Percentiles rank a stretch among this genome's conserved stretches.
Evolutionary conservation across 2,113 vertebrate genomes (phyloP).

Genomic region (Crypturellus undulatus): DNA sequence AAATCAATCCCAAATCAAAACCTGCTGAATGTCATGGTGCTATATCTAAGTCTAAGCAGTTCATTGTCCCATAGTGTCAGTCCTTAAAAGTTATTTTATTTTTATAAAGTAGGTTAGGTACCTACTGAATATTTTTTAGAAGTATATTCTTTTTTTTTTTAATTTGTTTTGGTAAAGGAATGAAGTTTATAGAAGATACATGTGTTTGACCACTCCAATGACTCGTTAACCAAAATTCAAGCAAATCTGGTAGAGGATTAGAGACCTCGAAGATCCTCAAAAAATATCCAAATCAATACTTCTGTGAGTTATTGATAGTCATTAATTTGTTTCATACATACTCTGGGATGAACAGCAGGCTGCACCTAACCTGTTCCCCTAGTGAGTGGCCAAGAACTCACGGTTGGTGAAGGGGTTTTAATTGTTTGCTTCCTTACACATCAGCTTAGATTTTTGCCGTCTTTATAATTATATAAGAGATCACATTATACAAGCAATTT

Average conservation of each 20-base stretch:
- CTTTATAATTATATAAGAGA: conserved; percentile 28
- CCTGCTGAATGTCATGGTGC: not conserved
- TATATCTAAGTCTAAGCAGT: not conserved
- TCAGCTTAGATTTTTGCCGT: not conserved
- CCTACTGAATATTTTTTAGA: not conserved
- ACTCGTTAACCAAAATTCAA: not conserved
- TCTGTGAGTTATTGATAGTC: not conserved
- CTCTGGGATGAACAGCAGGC: not conserved
- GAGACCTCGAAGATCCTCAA: not conserved
- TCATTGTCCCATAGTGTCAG: not conserved
- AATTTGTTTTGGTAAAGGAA: not conserved
- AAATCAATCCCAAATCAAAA: not conserved
- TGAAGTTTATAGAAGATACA: not conserved
- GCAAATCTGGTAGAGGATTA: not conserved
- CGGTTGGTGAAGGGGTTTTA: not conserved
- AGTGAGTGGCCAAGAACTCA: not conserved
- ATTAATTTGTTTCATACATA: not conserved
- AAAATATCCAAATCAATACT: not conserved
- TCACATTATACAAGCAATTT: conserved; percentile 43
- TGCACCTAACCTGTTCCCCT: not conserved
- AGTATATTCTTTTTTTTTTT: not conserved
- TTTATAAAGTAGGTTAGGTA: not conserved
- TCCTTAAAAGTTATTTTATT: not conserved
- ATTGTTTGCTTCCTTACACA: not conserved
- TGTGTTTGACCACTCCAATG: not conserved